Base-by-base conservation (phyloP, 2,113 vertebrate species). In the Cololabis saira region DNA sequence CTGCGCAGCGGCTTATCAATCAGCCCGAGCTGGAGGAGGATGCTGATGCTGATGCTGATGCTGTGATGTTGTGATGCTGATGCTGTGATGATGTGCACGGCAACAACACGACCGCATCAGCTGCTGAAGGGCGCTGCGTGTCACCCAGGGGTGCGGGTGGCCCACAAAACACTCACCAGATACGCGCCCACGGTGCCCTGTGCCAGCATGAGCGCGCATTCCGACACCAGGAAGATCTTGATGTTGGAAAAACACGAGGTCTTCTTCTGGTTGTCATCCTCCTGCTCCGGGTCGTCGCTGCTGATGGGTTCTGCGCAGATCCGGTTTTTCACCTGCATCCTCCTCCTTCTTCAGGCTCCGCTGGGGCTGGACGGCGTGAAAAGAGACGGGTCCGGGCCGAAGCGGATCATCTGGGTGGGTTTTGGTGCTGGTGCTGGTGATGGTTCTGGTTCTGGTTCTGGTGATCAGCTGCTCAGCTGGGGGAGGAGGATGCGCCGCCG, bases 111-210 rank as follows among this genome's bases (percentile, higher is more conserved):
- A n/a, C 33, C 33, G 78, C 65, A 78, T 53, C 79, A 45, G 50
- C 55, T 52, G 56, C 27, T 2, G n/a, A 8, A 37, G 33, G 33
- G 33, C 33, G 33, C 33, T 37, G 33, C 33, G 33, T 37, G n/a
- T 37, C 5, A 37, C 33, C 33, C 33, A 9, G 5, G 5, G 19
- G 51, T 52, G 33, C 33, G 5, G 19, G 51, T 52, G 18, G 44
- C 48, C 64, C 57, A 8, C 74, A 7, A 22, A 18, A 59, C 49
- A 37, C 96, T 97, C 91, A 98, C 95, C 96, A 97, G 94, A 93
- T 98, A 98, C 19, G 96, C 96, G 82, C 96, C 95, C 79, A 96
- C 95, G 14, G 95, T 98, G 90, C 95, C 95, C 91, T 97, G 96
- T 62, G 96, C 95, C 92, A 98, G 74, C 95, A 98, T 96, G 85